Evolutionary conservation across 64 coral and sea anemone species (phyloP), one percentile per base, ranked within the genome.

Genomic region (Actinia tenebrosa): DNA sequence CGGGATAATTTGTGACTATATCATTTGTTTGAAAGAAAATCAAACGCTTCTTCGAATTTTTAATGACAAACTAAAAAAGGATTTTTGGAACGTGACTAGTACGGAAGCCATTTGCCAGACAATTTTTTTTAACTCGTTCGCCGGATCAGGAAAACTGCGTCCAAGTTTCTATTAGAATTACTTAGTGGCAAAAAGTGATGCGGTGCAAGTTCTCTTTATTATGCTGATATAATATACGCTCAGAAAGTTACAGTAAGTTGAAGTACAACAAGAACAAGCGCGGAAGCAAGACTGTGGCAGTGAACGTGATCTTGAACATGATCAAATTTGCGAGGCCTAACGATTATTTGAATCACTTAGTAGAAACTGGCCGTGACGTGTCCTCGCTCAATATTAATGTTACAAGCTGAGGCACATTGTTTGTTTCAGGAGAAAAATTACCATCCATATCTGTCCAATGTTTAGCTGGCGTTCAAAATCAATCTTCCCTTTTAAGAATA

Each of bases 261-360:
- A 66, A 66, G 63, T 66, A 66, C 47, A 3, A 9, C 2, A 19
- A 66, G 63, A 5, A 23, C 22, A 23, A 22, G 4, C 18, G 56
- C 63, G 18, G 22, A 66, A 66, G 22, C 63, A 66, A 66, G 56
- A 58, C 47, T 0, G 10, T 2, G 56, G 2, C 56, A 8, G 47
- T 50, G 47, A 75, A 75, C 69, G 69, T 75, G 69, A 75, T 72
- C 69, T 75, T 26, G 69, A 42, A 42, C 26, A 75, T 75, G 69
- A 75, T 75, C 69, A 75, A 75, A 75, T 75, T 30, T 66, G 22
- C 17, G 25, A 75, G 69, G 69, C 69, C 69, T n/a, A 75, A 23
- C 64, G 20, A 37, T 37, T 37, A 37, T 37, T 20, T 69, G 64
- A 69, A 22, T 69, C 64, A 69, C n/a, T 20, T 69, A 37, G 30